phyloP scores from a whole-genome alignment of 2,113 vertebrate genomes.

The Corydoras maculifer region DNA sequence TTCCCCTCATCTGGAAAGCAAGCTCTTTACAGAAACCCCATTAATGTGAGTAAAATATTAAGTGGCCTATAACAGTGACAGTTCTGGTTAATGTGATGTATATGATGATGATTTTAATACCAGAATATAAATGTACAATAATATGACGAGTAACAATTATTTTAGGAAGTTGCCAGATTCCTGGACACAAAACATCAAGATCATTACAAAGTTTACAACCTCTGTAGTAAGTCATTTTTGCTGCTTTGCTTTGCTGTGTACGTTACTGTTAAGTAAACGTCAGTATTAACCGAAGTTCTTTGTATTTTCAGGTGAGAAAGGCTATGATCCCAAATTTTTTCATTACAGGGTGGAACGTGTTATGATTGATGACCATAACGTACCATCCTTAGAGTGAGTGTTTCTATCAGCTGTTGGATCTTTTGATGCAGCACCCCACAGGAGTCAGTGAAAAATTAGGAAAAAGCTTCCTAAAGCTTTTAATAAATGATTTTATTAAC shows the following conservation, averaged over 20 bases:
- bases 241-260: neutral
- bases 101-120: no score
- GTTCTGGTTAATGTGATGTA: no score
- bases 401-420: no score
- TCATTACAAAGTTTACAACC: slow-evolving; percentile 92
- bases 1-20: slow-evolving; percentile 91
- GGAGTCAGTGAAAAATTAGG: no score
- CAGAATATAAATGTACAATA: no score
- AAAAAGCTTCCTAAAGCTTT: no score
- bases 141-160: neutral
- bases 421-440: no score
- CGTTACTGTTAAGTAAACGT: no score
- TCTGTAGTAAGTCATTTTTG: slow-evolving; percentile 81
- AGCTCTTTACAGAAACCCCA: slow-evolving; percentile 93
- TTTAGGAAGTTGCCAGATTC: slow-evolving; percentile 86
- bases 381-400: slow-evolving; percentile 81
- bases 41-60: slow-evolving; percentile 64
- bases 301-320: slow-evolving; percentile 76
- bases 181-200: slow-evolving; percentile 83
- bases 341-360: slow-evolving; percentile 83
- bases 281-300: no score
- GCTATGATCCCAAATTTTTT: slow-evolving; percentile 84
- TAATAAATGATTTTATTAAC: no score
- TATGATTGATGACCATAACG: slow-evolving; percentile 91
- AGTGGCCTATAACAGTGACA: no score